Conservation (phyloP, 1,140 invertebrate genomes). For the Lucilia cuprina region DNA sequence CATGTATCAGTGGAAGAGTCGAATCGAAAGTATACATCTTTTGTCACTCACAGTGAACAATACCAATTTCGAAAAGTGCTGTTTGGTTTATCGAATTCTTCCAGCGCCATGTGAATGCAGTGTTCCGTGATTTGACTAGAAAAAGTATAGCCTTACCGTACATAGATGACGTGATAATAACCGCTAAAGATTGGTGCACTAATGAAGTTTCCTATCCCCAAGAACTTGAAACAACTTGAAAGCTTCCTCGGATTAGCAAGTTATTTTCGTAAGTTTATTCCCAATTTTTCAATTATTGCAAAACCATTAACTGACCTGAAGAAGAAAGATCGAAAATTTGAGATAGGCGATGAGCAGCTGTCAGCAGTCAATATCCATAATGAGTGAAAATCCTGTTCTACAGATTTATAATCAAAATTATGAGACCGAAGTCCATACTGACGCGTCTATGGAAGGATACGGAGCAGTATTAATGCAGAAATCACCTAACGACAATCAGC, state of each 20-base stretch:
- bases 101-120: neutral
- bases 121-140: neutral
- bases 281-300: too few species aligned
- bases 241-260: constrained; percentile 21
- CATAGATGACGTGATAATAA: neutral
- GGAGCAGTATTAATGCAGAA: constrained; percentile 51
- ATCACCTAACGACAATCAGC: neutral
- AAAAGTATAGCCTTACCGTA: constrained; percentile 4
- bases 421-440: neutral
- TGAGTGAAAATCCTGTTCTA: too few species aligned
- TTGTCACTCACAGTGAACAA: constrained; percentile 6
- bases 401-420: neutral
- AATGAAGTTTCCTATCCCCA: neutral
- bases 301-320: too few species aligned
- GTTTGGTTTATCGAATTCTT: constrained; percentile 35
- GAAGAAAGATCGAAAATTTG: neutral
- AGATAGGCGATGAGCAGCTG: neutral
- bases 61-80: too few species aligned
- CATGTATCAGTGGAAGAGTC: constrained; percentile 29
- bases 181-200: neutral
- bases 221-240: constrained; percentile 20
- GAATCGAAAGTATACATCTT: constrained; percentile 25
- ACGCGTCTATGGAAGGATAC: constrained; percentile 38
- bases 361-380: neutral
- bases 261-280: too few species aligned